phyloP scores from a whole-genome alignment of 2,113 vertebrate genomes.

The Stegostoma tigrinum region DNA sequence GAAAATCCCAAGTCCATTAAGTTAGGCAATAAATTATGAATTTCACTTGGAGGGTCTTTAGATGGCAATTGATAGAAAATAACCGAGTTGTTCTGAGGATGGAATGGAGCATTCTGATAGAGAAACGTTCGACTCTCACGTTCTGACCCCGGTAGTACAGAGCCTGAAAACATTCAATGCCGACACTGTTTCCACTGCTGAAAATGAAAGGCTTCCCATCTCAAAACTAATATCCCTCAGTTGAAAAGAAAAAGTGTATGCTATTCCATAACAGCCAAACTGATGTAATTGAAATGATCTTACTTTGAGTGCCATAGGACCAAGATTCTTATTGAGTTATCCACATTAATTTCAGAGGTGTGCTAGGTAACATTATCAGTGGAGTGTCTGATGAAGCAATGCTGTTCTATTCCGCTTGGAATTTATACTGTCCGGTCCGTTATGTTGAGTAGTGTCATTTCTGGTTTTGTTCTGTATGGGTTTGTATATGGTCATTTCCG shows the following conservation, averaged over 20 bases:
- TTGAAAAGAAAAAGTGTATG: neutral
- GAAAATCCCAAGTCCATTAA: neutral
- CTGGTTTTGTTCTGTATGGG: no score
- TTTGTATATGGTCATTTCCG: no score
- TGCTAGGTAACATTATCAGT: no score
- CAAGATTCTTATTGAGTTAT: neutral
- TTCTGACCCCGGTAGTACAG: neutral
- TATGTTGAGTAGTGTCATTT: no score
- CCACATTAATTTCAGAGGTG: neutral
- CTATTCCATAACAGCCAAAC: neutral
- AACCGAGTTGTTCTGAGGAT: neutral
- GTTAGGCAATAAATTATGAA: neutral
- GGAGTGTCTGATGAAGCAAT: no score
- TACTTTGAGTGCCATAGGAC: neutral
- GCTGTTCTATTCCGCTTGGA: no score
- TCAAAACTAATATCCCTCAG: neutral
- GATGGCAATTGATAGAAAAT: neutral
- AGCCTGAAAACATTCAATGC: neutral
- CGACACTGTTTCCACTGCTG: neutral
- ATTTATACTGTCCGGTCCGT: no score
- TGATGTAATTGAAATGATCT: neutral
- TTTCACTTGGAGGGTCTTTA: neutral
- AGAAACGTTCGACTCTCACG: no score
- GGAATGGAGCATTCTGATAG: neutral
- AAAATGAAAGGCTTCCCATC: neutral